These are phyloP conservation scores for Leiothrix lutea DNA, from an alignment of 2,113 vertebrate species.

Conservation along the genomic window DNA sequence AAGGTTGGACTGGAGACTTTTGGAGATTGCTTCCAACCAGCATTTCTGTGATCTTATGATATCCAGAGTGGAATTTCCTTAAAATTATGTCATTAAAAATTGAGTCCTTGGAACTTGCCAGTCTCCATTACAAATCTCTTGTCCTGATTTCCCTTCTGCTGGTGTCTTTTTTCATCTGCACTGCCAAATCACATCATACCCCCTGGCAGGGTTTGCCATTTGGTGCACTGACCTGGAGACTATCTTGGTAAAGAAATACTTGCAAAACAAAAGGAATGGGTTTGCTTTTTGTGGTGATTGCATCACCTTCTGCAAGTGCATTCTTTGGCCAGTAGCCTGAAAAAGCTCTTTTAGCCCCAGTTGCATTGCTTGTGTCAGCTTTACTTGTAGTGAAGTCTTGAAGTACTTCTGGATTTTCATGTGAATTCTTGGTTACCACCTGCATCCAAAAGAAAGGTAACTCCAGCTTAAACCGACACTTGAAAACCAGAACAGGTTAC, in stretches of 20 bases:
- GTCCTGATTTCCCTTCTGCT: conserved; percentile 42
- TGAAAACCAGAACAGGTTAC: not conserved
- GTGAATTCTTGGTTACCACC: not conserved
- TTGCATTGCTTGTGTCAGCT: not conserved
- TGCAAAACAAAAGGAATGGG: not conserved
- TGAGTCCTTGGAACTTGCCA: not conserved
- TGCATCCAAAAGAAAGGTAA: not conserved
- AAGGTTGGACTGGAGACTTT: conserved; percentile 6
- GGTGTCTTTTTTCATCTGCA: not conserved
- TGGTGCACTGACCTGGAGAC: not conserved
- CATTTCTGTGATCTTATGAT: conserved; percentile 51
- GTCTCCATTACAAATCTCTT: conserved; percentile 35
- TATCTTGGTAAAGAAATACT: not conserved
- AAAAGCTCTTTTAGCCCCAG: not conserved
- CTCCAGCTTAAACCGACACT: not conserved
- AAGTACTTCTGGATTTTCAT: not conserved
- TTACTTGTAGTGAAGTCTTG: not conserved
- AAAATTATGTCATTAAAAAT: conserved; percentile 47
- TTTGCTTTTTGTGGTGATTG: not conserved
- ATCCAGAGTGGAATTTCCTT: conserved; percentile 57
- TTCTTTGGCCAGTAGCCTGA: not conserved
- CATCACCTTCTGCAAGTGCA: not conserved
- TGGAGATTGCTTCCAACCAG: not conserved
- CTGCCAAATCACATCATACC: not conserved
- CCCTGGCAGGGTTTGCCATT: not conserved